phyloP scores from a whole-genome alignment of 2,113 vertebrate species.

The Odocoileus virginianus region DNA sequence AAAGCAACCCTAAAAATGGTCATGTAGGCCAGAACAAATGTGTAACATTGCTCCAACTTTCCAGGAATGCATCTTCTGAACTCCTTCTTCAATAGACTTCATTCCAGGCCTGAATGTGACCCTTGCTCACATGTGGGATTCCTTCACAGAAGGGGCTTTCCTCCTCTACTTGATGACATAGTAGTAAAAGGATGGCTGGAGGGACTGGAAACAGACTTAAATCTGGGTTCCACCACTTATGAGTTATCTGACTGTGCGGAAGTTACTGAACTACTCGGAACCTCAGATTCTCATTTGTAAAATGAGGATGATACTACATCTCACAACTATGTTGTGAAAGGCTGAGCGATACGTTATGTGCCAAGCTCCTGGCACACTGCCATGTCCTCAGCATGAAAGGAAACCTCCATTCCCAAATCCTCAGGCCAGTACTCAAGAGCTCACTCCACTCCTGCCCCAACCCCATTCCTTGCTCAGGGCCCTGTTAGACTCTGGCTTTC shows the following conservation, averaged over 20 bases:
- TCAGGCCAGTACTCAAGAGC: neutral
- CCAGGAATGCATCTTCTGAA: neutral
- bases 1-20: neutral
- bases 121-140: neutral
- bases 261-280: neutral
- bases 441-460: neutral
- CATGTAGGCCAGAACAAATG: neutral
- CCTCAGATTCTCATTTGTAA: neutral
- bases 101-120: too few relatives aligned
- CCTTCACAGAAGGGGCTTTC: neutral
- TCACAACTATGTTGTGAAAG: neutral
- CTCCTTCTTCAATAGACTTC: neutral
- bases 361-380: neutral
- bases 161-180: neutral
- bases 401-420: neutral
- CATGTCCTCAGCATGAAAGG: neutral
- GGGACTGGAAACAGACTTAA: neutral
- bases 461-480: neutral
- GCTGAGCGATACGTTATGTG: accelerated
- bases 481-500: neutral
- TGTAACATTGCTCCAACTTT: neutral
- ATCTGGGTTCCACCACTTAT: neutral
- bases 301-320: neutral
- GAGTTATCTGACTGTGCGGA: neutral
- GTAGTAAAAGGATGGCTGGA: neutral